phyloP scores from a whole-genome alignment of 53 echinoderm and acorn worm species.

The Arbacia lixula region DNA sequence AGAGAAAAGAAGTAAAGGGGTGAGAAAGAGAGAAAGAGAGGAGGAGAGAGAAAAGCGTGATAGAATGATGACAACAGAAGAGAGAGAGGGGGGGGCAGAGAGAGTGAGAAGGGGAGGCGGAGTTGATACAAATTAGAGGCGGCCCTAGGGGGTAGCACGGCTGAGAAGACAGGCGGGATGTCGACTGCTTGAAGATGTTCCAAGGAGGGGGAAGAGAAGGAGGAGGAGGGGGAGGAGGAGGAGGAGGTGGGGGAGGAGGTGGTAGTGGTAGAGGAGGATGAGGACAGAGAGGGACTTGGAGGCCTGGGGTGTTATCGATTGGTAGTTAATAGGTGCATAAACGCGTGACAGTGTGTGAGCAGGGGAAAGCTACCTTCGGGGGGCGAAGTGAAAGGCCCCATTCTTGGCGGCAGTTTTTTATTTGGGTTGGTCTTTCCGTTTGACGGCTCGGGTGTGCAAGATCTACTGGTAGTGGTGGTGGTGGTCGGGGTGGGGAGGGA shows the following conservation, averaged over 20 bases:
- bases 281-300: not conserved
- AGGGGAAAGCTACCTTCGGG: constrained; percentile 35
- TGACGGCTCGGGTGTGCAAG: no score
- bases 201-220: not conserved
- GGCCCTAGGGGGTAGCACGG: constrained; percentile 44
- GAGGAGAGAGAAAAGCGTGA: not conserved
- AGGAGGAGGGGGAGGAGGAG: not conserved
- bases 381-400: constrained; percentile 3
- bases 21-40: not conserved
- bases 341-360: constrained; percentile 70
- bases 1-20: not conserved
- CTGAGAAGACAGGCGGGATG: constrained; percentile 32
- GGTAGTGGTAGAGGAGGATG: constrained; percentile 4
- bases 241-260: not conserved
- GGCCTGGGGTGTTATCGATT: constrained; percentile 47
- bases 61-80: constrained; percentile 13
- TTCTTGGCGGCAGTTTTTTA: no score
- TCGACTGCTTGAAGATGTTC: no score
- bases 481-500: no score
- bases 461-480: no score
- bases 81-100: not conserved
- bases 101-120: constrained; percentile 6
- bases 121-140: constrained; percentile 45
- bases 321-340: constrained; percentile 76
- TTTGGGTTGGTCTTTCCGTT: no score